phyloP scores from a whole-genome alignment of 2,797 vertebrate species.

The Ficedula albicollis region DNA sequence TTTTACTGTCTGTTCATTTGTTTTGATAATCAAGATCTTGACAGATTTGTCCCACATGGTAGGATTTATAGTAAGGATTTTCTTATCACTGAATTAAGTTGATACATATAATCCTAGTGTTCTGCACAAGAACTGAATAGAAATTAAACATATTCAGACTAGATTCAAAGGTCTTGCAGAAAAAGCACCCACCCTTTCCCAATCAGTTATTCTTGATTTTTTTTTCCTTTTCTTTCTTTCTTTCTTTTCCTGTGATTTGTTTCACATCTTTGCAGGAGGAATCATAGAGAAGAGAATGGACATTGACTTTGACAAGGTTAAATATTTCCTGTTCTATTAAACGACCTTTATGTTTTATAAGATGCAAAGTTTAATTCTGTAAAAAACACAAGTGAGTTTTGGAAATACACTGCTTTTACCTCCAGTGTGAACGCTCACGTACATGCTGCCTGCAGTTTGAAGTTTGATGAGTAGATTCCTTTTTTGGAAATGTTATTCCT shows the following conservation, averaged over 20 bases:
- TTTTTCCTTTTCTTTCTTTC: not conserved
- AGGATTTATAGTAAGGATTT: slow-evolving; percentile 76
- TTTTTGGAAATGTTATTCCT: slow-evolving; percentile 34
- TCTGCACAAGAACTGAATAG: slow-evolving; percentile 60
- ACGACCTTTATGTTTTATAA: not conserved
- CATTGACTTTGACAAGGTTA: slow-evolving; percentile 29
- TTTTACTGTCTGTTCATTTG: slow-evolving; percentile 76
- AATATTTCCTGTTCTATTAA: not conserved
- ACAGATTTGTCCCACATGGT: slow-evolving; percentile 71
- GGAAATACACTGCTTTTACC: not conserved
- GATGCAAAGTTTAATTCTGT: not conserved
- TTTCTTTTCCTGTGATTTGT: not conserved
- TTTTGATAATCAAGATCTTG: slow-evolving; percentile 78
- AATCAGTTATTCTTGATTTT: not conserved
- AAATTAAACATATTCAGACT: slow-evolving; percentile 58
- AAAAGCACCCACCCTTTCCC: not conserved
- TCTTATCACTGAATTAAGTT: slow-evolving; percentile 66
- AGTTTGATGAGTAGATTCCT: slow-evolving; percentile 20
- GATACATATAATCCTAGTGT: slow-evolving; percentile 56
- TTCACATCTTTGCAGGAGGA: not conserved
- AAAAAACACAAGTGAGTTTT: not conserved
- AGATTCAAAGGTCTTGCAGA: not conserved
- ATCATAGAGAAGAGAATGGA: not conserved
- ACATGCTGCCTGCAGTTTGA: not conserved
- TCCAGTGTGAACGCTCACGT: not conserved